Evolutionary conservation across 2,888 invertebrate species (phyloP).

Genomic region (Calameuta pallipes): DNA sequence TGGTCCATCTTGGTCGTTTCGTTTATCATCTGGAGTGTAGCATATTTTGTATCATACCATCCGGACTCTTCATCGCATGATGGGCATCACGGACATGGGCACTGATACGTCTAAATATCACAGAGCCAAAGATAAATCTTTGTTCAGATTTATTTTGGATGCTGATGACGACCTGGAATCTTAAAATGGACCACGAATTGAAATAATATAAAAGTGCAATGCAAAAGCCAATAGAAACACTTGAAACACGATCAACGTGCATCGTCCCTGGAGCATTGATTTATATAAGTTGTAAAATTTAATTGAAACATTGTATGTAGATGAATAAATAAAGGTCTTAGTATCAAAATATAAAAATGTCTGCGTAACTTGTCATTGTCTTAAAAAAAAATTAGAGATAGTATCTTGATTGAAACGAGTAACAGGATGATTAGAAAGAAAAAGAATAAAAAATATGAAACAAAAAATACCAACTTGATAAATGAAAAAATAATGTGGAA

Average conservation of each 20-base stretch:
- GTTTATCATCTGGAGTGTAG: constrained; percentile 49
- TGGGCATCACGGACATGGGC: background rate
- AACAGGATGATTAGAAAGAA: background rate
- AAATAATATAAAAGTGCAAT: background rate
- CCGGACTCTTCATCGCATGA: constrained; percentile 8
- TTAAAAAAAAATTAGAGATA: background rate
- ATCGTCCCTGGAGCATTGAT: background rate
- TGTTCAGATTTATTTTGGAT: background rate
- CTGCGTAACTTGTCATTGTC: background rate
- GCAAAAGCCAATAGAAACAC: background rate
- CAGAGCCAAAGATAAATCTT: too few relatives aligned
- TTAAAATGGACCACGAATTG: background rate
- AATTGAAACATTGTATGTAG: background rate
- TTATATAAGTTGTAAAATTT: background rate
- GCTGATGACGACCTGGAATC: background rate
- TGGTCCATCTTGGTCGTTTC: constrained; percentile 36
- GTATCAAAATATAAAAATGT: background rate
- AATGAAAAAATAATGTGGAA: background rate
- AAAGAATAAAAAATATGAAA: background rate
- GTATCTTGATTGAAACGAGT: background rate
- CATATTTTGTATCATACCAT: constrained; percentile 41
- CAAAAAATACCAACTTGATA: too few relatives aligned
- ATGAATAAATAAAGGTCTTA: background rate
- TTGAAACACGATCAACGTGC: background rate
- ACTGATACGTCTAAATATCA: background rate